A percentile compares a stretch with the other conserved stretches of the same genome.
phyloP scores from a whole-genome alignment of 2,888 invertebrate genomes.

The Trisateles emortualis region DNA sequence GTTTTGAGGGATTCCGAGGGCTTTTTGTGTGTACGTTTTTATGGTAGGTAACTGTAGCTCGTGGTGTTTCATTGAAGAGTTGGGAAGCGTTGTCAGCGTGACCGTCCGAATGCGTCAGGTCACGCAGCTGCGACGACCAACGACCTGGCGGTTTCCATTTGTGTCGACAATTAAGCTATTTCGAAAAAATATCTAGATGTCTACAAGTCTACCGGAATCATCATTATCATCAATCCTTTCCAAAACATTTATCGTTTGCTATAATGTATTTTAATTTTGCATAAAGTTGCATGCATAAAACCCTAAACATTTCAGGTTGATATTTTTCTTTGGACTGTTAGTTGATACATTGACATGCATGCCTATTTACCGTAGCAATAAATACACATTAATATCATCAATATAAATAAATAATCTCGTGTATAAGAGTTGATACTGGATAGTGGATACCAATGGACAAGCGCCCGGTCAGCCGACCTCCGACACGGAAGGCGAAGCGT shows the following conservation, averaged over 20 bases:
- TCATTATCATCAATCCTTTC: no score
- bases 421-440: no score
- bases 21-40: slow-evolving; percentile 50
- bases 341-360: no score
- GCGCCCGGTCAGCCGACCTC: slow-evolving; percentile 63
- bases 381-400: no score
- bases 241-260: no score
- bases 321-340: no score
- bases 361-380: no score
- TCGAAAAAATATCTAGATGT: not conserved
- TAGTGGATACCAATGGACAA: slow-evolving; percentile 62
- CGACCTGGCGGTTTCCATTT: slow-evolving; percentile 59
- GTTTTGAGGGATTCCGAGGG: slow-evolving; percentile 36
- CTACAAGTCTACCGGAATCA: not conserved
- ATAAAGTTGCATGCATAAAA: no score
- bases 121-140: slow-evolving; percentile 70
- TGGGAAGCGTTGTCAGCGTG: slow-evolving; percentile 60
- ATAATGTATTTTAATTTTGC: no score
- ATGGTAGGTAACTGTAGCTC: slow-evolving; percentile 56
- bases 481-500: slow-evolving; percentile 75
- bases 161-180: slow-evolving; percentile 25
- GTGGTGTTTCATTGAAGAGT: slow-evolving; percentile 68
- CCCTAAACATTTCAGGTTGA: no score
- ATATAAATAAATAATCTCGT: no score
- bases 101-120: slow-evolving; percentile 67